These are phyloP conservation scores for Cheilosia vulpina DNA, from an alignment of 2,888 invertebrate species.

Conservation along the genomic window DNA sequence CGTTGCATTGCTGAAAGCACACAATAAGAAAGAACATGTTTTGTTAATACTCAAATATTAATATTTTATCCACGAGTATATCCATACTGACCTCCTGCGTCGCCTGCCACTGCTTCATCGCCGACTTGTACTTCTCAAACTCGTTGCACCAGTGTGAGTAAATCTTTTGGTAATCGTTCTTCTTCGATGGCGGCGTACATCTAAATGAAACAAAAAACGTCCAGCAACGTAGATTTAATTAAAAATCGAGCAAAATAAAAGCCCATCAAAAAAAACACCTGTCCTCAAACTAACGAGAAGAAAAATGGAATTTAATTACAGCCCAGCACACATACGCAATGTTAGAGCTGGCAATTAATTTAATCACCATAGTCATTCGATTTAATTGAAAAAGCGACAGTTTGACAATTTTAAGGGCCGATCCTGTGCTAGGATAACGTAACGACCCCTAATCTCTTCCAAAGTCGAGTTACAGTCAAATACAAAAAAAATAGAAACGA, in stretches of 20 bases:
- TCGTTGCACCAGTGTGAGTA: constrained; percentile 99
- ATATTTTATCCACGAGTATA: background rate
- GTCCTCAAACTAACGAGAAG: constrained; percentile 45
- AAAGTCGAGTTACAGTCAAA: constrained; percentile 56
- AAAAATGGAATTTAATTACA: constrained; percentile 66
- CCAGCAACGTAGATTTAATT: constrained; percentile 25
- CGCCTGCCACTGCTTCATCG: constrained; percentile 97
- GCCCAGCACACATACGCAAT: constrained; percentile 52
- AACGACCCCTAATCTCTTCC: constrained; percentile 61
- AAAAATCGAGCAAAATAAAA: constrained; percentile 6
- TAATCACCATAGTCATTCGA: constrained; percentile 68
- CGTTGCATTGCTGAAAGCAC: constrained; percentile 80
- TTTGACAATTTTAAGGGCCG: constrained; percentile 59
- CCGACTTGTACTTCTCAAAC: constrained; percentile 98
- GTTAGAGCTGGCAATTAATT: constrained; percentile 64
- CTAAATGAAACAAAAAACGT: constrained; percentile 79
- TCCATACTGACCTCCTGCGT: constrained; percentile 92
- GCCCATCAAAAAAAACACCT: constrained; percentile 22
- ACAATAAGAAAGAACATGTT: background rate
- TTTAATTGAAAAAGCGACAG: constrained; percentile 69
- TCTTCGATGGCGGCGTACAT: constrained; percentile 94
- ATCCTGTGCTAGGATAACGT: constrained; percentile 45
- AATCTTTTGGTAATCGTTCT: constrained; percentile 96
- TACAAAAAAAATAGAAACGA: constrained; percentile 37
- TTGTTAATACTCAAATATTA: background rate